Conservation (phyloP, 2,888 invertebrate species). For the Nesidiocoris tenuis region DNA sequence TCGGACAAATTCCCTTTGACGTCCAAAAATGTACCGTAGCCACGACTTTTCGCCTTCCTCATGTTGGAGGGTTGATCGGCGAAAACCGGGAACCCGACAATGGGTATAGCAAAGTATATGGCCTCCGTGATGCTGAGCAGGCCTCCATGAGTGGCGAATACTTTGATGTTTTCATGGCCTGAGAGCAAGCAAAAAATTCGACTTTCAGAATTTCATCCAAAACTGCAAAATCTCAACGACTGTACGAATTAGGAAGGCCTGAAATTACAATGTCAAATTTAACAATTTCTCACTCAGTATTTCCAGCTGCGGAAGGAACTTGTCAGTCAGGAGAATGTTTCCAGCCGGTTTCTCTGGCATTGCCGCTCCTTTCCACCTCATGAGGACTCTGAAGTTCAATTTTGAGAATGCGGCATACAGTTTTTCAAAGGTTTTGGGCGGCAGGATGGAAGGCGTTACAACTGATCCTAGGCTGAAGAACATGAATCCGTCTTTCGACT, state of each 20-base stretch:
- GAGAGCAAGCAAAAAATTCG: no score
- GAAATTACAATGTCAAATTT: no score
- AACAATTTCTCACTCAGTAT: constrained; percentile 14
- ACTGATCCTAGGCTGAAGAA: constrained; percentile 77
- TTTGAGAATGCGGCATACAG: constrained; percentile 21
- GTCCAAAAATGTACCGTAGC: constrained; percentile 55
- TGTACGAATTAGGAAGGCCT: no score
- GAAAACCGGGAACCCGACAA: constrained; percentile 50
- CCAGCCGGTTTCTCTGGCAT: neutral
- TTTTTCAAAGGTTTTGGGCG: neutral
- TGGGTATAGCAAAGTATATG: constrained; percentile 49
- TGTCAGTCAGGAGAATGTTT: constrained; percentile 2
- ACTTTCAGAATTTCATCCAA: no score
- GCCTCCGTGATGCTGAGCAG: constrained; percentile 50
- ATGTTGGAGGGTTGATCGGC: constrained; percentile 54
- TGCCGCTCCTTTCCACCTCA: constrained; percentile 10
- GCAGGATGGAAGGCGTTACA: constrained; percentile 53
- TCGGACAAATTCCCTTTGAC: constrained; percentile 53
- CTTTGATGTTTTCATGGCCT: constrained; percentile 51
- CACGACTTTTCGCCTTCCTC: constrained; percentile 54
- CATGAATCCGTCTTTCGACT: constrained; percentile 66
- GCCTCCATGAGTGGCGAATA: constrained; percentile 50
- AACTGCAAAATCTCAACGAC: no score
- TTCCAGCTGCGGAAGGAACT: constrained; percentile 29
- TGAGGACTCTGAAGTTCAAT: constrained; percentile 3